phyloP scores from a whole-genome alignment of 1,140 invertebrate species.

The Stratiolaelaps scimitus region DNA sequence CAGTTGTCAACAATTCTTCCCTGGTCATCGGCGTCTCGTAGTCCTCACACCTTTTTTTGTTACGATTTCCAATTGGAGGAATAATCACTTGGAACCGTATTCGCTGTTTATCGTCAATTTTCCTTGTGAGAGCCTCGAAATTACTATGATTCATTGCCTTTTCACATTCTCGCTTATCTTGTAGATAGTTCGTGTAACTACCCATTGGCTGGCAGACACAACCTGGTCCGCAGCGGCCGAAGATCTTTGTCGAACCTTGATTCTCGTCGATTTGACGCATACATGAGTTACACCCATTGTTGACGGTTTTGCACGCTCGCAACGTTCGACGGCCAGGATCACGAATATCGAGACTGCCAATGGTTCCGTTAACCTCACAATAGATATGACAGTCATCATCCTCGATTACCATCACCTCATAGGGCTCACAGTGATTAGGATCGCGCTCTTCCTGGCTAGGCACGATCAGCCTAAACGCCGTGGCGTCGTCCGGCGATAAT shows the following conservation, averaged over 20 bases:
- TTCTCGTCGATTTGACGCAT: slow-evolving; percentile 16
- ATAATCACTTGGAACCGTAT: slow-evolving; percentile 16
- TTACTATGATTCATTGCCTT: slow-evolving; percentile 1
- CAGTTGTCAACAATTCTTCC: not conserved
- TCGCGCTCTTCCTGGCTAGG: slow-evolving; percentile 7
- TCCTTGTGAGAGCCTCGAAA: slow-evolving; percentile 5
- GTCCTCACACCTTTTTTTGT: slow-evolving; percentile 17
- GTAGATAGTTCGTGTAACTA: slow-evolving; percentile 21
- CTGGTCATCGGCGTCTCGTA: slow-evolving; percentile 4
- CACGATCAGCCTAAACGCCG: not conserved
- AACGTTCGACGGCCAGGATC: slow-evolving; percentile 14
- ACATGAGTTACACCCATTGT: slow-evolving; percentile 2
- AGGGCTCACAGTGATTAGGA: slow-evolving; percentile 16
- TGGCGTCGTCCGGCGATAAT: not conserved
- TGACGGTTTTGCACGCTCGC: slow-evolving; percentile 9
- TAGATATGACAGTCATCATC: slow-evolving; percentile 27
- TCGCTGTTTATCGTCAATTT: not conserved
- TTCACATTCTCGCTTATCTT: slow-evolving; percentile 19
- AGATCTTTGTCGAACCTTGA: slow-evolving; percentile 8
- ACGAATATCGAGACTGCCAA: slow-evolving; percentile 18
- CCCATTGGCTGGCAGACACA: slow-evolving; percentile 2
- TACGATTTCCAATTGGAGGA: not conserved
- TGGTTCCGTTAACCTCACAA: slow-evolving; percentile 16
- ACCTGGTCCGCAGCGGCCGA: slow-evolving; percentile 2
- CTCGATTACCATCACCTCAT: slow-evolving; percentile 25